A percentile compares a stretch with the other conserved stretches of the same genome.
Conservation (phyloP, 2,797 vertebrate genomes). For the Melanotaenia pygmaea region DNA sequence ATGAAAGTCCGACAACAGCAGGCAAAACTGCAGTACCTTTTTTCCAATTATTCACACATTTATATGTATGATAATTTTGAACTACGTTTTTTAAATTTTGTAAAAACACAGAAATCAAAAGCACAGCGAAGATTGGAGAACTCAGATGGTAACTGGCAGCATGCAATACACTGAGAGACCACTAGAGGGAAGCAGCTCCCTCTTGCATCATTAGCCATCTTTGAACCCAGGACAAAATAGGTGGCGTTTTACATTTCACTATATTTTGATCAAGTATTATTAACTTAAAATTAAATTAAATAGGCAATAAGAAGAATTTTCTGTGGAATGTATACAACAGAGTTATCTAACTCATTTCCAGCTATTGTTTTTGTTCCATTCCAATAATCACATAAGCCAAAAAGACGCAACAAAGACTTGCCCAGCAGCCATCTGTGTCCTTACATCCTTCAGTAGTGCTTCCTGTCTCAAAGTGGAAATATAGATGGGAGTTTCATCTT, state of each 20-base stretch:
- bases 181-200: slow-evolving; percentile 58
- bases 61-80: background rate
- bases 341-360: background rate
- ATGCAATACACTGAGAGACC: slow-evolving; percentile 8
- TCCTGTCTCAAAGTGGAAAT: slow-evolving; percentile 33
- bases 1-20: background rate
- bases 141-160: background rate
- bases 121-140: background rate
- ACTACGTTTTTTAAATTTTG: background rate
- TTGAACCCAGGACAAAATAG: background rate
- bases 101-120: background rate
- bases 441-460: slow-evolving; percentile 30
- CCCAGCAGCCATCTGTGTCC: slow-evolving; percentile 22
- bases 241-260: background rate
- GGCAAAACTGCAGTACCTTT: background rate
- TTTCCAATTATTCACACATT: background rate
- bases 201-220: background rate
- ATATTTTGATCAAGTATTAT: background rate
- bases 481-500: slow-evolving; percentile 26
- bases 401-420: background rate
- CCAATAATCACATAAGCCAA: background rate
- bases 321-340: background rate
- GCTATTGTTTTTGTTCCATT: background rate
- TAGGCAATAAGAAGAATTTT: background rate
- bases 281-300: background rate